Percentiles rank a stretch among this genome's conserved stretches.
phyloP scores from a whole-genome alignment of 1,140 invertebrate species.

The Drepana arcuata region DNA sequence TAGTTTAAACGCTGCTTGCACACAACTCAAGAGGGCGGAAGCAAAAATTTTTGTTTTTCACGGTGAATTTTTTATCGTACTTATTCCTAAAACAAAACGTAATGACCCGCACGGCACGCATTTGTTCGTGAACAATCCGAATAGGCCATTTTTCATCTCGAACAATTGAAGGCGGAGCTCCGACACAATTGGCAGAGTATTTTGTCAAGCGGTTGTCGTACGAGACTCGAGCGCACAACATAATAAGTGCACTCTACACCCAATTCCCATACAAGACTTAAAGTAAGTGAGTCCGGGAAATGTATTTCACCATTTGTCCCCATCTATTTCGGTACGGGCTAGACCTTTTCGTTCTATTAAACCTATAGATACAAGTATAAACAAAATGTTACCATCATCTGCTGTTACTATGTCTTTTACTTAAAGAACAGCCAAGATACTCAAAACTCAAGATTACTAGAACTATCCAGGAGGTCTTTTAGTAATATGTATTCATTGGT shows the following conservation, averaged over 20 bases:
- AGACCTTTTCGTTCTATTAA: no score
- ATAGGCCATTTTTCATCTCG: slow-evolving; percentile 68
- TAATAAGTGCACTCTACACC: slow-evolving; percentile 46
- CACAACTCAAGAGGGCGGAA: slow-evolving; percentile 43
- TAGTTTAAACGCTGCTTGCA: slow-evolving; percentile 45
- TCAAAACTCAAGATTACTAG: no score
- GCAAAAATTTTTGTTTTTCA: slow-evolving; percentile 54
- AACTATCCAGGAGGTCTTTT: no score
- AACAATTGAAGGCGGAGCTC: slow-evolving; percentile 67
- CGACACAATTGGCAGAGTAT: slow-evolving; percentile 65
- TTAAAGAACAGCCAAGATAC: no score
- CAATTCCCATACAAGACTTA: slow-evolving; percentile 11
- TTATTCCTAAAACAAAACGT: slow-evolving; percentile 66
- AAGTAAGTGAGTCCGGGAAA: no score
- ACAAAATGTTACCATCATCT: no score
- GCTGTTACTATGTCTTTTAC: no score
- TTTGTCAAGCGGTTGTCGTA: slow-evolving; percentile 67
- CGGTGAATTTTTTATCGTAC: slow-evolving; percentile 61
- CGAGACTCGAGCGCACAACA: slow-evolving; percentile 37
- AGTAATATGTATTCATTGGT: no score
- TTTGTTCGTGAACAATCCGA: slow-evolving; percentile 68
- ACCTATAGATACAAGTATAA: no score
- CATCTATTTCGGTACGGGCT: no score
- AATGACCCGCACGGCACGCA: slow-evolving; percentile 66
- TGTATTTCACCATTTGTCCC: no score